These are phyloP conservation scores for Hanleya hanleyi DNA, from an alignment of 2,888 invertebrate genomes.

Conservation along the genomic window DNA sequence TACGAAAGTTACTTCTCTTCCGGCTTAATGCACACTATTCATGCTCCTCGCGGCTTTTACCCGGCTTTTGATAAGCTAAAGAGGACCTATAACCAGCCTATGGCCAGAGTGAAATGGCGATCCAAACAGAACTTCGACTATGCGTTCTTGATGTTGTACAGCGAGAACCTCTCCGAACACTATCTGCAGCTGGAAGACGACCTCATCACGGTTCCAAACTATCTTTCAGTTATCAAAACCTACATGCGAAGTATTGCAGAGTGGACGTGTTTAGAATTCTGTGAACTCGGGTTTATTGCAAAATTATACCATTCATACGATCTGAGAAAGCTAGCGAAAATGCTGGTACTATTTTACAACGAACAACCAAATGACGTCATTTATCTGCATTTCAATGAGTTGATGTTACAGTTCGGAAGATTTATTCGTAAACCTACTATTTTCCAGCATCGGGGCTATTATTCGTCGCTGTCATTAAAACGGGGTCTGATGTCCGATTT, in stretches of 20 bases:
- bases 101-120: slow-evolving; percentile 69
- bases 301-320: slow-evolving; percentile 50
- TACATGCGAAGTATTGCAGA: slow-evolving; percentile 45
- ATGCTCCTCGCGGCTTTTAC: slow-evolving; percentile 52
- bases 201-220: slow-evolving; percentile 65
- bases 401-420: not conserved
- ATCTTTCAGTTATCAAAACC: slow-evolving; percentile 61
- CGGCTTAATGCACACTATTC: slow-evolving; percentile 72
- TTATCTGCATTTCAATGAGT: not conserved
- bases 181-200: slow-evolving; percentile 73
- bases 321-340: slow-evolving; percentile 45
- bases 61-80: slow-evolving; percentile 50
- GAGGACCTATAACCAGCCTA: slow-evolving; percentile 66
- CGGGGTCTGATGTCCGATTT: not conserved
- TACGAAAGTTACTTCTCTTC: slow-evolving; percentile 52
- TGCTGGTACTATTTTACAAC: slow-evolving; percentile 61
- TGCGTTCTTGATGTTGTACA: slow-evolving; percentile 69
- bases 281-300: slow-evolving; percentile 53
- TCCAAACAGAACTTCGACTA: slow-evolving; percentile 74
- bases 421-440: not conserved
- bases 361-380: slow-evolving; percentile 33
- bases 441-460: not conserved
- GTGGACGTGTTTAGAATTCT: slow-evolving; percentile 55
- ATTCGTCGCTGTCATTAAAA: slow-evolving; percentile 45
- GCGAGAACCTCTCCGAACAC: slow-evolving; percentile 61